These are phyloP conservation scores for Psammodynastes pulverulentus DNA, from an alignment of 2,113 vertebrate genomes.

Conservation along the genomic window DNA sequence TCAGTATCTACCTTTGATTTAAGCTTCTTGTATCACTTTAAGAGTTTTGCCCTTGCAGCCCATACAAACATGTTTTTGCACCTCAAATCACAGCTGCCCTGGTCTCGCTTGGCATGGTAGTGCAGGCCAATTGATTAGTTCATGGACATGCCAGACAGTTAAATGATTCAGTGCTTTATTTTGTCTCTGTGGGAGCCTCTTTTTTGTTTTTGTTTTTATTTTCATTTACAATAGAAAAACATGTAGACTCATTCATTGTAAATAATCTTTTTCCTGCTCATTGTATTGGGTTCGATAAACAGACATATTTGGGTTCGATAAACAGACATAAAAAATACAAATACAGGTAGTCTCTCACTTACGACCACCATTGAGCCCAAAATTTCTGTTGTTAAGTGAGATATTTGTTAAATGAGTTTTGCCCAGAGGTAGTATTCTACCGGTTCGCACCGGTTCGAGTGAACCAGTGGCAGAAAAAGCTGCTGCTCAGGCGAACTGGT, in stretches of 20 bases:
- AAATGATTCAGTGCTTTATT: neutral
- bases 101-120: neutral
- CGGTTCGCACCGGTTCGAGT: too few species aligned
- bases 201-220: neutral
- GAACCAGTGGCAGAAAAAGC: too few species aligned
- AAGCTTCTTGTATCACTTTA: neutral
- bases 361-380: too few species aligned
- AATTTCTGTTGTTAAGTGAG: too few species aligned
- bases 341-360: neutral
- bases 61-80: neutral
- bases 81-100: neutral
- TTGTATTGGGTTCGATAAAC: neutral
- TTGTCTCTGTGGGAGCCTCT: neutral
- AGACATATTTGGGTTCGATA: neutral
- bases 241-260: neutral
- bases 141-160: neutral
- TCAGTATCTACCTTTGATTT: neutral
- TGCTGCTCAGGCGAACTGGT: too few species aligned
- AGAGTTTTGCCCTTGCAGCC: neutral
- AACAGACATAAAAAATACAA: neutral
- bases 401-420: too few species aligned
- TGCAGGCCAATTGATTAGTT: neutral
- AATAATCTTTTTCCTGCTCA: neutral
- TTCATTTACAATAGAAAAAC: neutral
- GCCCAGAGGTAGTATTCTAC: too few species aligned